phyloP scores from a whole-genome alignment of 2,888 invertebrate species.

The Pachliopta kotzebuea region DNA sequence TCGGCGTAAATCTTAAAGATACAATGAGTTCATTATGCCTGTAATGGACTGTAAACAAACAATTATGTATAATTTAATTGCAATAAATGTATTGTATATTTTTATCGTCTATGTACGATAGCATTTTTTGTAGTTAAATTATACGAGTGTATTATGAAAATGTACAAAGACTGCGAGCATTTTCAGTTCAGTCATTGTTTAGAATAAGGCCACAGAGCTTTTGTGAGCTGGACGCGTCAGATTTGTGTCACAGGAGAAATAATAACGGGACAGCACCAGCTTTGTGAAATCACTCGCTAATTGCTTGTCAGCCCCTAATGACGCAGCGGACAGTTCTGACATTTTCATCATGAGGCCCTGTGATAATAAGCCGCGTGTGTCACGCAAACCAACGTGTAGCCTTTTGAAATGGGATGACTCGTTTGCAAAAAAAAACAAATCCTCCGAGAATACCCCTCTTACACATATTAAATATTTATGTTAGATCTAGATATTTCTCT shows the following conservation, averaged over 20 bases:
- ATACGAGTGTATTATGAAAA: too few relatives aligned
- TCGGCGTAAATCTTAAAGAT: too few relatives aligned
- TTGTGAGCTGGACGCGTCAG: slow-evolving; percentile 29
- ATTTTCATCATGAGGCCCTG: slow-evolving; percentile 29
- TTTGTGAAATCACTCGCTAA: slow-evolving; percentile 32
- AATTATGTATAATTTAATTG: too few relatives aligned
- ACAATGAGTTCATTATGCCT: too few relatives aligned
- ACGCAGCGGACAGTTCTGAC: slow-evolving; percentile 26
- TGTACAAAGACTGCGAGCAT: too few relatives aligned
- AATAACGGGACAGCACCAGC: slow-evolving; percentile 29
- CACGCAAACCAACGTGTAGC: slow-evolving; percentile 15
- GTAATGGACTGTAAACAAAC: too few relatives aligned
- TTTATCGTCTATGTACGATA: too few relatives aligned
- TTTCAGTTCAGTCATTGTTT: neutral
- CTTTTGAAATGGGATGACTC: neutral
- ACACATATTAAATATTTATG: too few relatives aligned
- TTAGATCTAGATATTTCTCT: too few relatives aligned
- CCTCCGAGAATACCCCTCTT: too few relatives aligned
- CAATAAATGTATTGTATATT: too few relatives aligned
- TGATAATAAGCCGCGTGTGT: slow-evolving; percentile 25
- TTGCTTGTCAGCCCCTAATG: slow-evolving; percentile 31
- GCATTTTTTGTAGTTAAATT: too few relatives aligned
- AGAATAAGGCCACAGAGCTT: slow-evolving; percentile 15
- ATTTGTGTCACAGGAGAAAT: slow-evolving; percentile 30
- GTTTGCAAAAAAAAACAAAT: neutral